Base-by-base conservation (phyloP, 2,113 vertebrate genomes). In the Chloropsis hardwickii region DNA sequence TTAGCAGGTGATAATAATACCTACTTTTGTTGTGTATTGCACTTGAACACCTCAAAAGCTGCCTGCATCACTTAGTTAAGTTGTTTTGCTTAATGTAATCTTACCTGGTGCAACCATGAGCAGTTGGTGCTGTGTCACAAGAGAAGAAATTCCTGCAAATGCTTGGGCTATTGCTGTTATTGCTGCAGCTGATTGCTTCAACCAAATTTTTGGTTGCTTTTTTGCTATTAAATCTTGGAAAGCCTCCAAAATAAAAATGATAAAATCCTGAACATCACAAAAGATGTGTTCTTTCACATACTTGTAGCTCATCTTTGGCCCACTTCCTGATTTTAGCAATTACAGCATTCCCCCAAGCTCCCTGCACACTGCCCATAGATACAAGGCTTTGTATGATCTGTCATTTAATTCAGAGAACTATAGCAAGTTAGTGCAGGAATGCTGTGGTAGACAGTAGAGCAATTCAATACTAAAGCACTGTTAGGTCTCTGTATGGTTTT, bases 201-300 rank as follows among this genome's bases (percentile, higher is more conserved):
- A 11, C 85, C 39, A 69, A 48, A 45, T 15, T 54, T 94, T 58
- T 62, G 11, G 35, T 56, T 67, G 37, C 9, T 76, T 35, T 81
- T 90, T 69, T 54, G 9, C 39, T 83, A 29, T 70, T 89, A 74
- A 77, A 31, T 82, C 51, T 77, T 95, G 92, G 85, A 86, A 91
- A 90, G 47, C 6, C 74, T 96, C 92, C 95, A 96, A 78, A 87
- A 82, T 35, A 97, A 96, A 91, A 44, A 19, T 82, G 33, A 83
- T 78, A 96, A 96, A 95, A 48, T 84, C 37, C 35, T 72, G 24
- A 93, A n/a, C 35, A 64, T 91, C 81, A 95, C 72, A 90, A 93
- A 92, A 95, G 92, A 93, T 74, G 25, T 2, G 3, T 95, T 95
- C 65, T 94, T 95, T 79, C 73, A 62, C 61, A 33, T 6, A 88